Evolutionary conservation across 2,113 vertebrate species (phyloP), one percentile per base, ranked within the genome.

Genomic region (Pygoscelis adeliae): DNA sequence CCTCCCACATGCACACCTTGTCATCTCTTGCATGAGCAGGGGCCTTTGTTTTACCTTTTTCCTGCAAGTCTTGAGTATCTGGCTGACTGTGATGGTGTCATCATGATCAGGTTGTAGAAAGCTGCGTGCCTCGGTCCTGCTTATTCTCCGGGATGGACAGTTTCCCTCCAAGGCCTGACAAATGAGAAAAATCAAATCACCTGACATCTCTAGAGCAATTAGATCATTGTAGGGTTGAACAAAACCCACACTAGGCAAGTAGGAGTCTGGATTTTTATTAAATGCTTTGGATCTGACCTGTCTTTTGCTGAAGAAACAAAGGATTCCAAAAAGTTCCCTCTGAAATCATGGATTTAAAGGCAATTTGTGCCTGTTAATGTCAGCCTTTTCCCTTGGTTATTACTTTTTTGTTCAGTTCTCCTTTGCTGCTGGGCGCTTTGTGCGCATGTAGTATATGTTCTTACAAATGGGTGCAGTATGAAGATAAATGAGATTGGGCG

Each of bases 401-500:
- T 87, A 71, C 86, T 91, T 76, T 66, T 38, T 53, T 86, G 47
- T 89, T 85, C 83, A 70, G 49, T 9, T 86, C 65, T n/a, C 53
- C 82, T 96, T 61, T 81, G 93, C 89, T 94, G 53, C 91, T 49
- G 95, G 53, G 90, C 2, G 4, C 71, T 86, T 29, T 27, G 76
- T 95, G 95, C 7, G 6, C 58, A 15, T 87, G 93, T 89, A 53
- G 83, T 46, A 20, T 84, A 40, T 89, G 77, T 72, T 89, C 83
- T 90, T 93, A 94, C 90, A 90, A 74, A 95, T 40, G 92, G 89
- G 90, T 90, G 82, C 90, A 89, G 88, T 1, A 94, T 71, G 90
- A 92, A 95, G 96, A 95, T 93, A 95, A 94, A 97, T 97, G 92
- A 49, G 95, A 49, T 32, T 46, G 83, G 88, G 72, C 71, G 90